These are phyloP conservation scores for Pseudonaja textilis DNA, from an alignment of 2,113 vertebrate species.

Conservation along the genomic window DNA sequence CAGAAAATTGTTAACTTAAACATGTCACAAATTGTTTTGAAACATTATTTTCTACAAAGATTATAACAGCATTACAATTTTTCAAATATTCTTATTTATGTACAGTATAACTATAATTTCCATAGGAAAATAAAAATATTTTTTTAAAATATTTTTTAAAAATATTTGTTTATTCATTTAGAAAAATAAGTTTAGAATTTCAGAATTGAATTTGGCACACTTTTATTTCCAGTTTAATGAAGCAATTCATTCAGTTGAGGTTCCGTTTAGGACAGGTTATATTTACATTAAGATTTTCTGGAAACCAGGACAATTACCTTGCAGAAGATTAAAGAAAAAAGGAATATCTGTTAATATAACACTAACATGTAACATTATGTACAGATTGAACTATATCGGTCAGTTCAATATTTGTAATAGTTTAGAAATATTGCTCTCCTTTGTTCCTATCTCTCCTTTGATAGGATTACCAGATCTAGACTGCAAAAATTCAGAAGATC, in stretches of 20 bases:
- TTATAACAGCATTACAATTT: background rate
- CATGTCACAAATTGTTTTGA: constrained; percentile 11
- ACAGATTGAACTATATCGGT: background rate
- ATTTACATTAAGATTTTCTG: background rate
- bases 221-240: background rate
- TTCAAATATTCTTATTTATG: background rate
- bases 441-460: background rate
- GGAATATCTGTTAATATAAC: too few species aligned
- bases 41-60: background rate
- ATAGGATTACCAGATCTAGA: background rate
- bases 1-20: constrained; percentile 6
- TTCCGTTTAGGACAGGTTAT: background rate
- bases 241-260: background rate
- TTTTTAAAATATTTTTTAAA: background rate
- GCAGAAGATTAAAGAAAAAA: too few species aligned
- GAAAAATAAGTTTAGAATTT: background rate
- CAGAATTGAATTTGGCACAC: background rate
- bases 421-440: background rate
- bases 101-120: background rate
- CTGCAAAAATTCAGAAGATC: background rate
- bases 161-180: background rate
- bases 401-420: background rate
- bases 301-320: too few species aligned
- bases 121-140: background rate
- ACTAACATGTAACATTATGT: background rate